phyloP scores from a whole-genome alignment of 2,888 invertebrate species.

The Actias luna region DNA sequence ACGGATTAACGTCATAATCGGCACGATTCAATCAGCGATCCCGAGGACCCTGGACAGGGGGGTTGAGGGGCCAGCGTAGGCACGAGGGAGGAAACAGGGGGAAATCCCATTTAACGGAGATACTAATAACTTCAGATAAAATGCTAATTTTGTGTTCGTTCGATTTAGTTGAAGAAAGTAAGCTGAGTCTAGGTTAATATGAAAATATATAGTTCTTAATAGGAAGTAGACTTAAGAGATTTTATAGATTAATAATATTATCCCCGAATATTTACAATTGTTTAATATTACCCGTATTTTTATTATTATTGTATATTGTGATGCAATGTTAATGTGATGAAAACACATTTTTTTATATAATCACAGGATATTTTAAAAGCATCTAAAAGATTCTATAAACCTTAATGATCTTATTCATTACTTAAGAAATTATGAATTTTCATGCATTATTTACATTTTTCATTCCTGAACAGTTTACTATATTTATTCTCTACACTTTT shows the following conservation, averaged over 20 bases:
- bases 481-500: no score
- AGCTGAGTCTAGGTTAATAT: constrained; percentile 33
- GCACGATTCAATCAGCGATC: constrained; percentile 78
- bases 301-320: not conserved
- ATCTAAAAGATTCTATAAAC: no score
- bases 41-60: constrained; percentile 63
- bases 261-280: not conserved
- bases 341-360: no score
- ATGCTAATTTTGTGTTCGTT: constrained; percentile 81
- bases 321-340: not conserved
- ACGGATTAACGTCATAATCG: constrained; percentile 82
- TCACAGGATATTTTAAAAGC: no score
- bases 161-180: constrained; percentile 69
- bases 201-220: not conserved
- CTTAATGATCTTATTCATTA: no score
- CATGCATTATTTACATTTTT: no score
- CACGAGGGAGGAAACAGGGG: constrained; percentile 30
- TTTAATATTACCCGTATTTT: not conserved
- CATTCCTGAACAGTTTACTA: no score
- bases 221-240: not conserved
- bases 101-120: constrained; percentile 53
- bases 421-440: no score
- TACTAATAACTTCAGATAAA: constrained; percentile 79
- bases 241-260: not conserved
- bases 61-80: constrained; percentile 35